A percentile compares a stretch with the other conserved stretches of the same genome.
These are phyloP conservation scores for Siphamia tubifer DNA, from an alignment of 2,113 vertebrate species.

Conservation along the genomic window DNA sequence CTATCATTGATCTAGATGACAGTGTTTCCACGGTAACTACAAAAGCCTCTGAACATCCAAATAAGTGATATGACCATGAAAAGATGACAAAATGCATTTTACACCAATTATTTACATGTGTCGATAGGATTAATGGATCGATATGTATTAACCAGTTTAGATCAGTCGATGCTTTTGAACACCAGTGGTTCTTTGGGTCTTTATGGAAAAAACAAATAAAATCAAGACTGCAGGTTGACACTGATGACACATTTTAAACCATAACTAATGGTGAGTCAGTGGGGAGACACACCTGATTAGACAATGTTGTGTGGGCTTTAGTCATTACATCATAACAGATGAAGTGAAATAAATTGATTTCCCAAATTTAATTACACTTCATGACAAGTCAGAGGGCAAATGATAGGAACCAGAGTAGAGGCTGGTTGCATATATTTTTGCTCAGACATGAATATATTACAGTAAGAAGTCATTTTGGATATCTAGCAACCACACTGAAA, in stretches of 20 bases:
- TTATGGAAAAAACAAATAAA: too few species aligned
- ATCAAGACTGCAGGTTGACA: neutral
- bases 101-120: too few species aligned
- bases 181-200: too few species aligned
- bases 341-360: neutral
- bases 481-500: neutral
- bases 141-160: too few species aligned
- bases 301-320: neutral
- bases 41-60: too few species aligned
- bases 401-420: neutral
- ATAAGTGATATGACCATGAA: too few species aligned
- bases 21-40: too few species aligned
- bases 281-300: neutral
- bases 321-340: neutral
- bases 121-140: too few species aligned
- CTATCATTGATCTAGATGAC: too few species aligned
- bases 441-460: constrained; percentile 14
- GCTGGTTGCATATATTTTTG: neutral
- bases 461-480: constrained; percentile 12
- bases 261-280: neutral
- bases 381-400: neutral
- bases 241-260: neutral
- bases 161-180: too few species aligned
- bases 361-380: neutral
- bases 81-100: too few species aligned